Base-by-base conservation (phyloP, 2,797 vertebrate genomes). In the Sparidentex hasta region DNA sequence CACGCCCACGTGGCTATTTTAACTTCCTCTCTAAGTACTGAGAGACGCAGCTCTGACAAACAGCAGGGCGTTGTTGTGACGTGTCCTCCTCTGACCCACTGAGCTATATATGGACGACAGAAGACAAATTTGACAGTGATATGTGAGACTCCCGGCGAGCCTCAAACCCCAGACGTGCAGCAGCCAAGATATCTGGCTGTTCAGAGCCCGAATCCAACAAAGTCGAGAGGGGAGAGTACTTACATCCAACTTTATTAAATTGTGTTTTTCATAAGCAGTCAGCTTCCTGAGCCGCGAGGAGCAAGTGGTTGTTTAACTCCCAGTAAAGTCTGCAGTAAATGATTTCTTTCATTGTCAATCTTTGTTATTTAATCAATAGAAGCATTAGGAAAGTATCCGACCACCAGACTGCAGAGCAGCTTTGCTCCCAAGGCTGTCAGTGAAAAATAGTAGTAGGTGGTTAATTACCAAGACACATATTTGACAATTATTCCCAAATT, bases 21-120 rank as follows among this genome's bases (percentile, higher is more conserved):
- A 75, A 51, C 58, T 55, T 71, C 21, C 46, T 33, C 50, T 16
- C 33, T 17, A 54, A 71, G 12, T 56, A 27, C 44, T 38, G 41
- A 78, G 56, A 63, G 14, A 14, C 25, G 16, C 41, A 16, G 62
- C 46, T 27, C 29, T 68, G 61, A 58, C 50, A 75, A 70, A 64
- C 75, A 69, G 61, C 61, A 8, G 25, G 20, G 0, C 9, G 5
- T 18, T 72, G 54, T 57, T 75, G 66, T 72, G 76, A 71, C n/a
- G 55, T 76, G 70, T 64, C 74, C 54, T 71, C 58, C 44, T 33
- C 11, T n/a, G 64, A 80, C 72, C 57, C 52, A 7, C 14, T 25
- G 18, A 72, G 82, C 66, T 84, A 70, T 75, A 64, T 59, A 69
- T 76, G 67, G 29, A 76, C 68, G 57, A 71, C 16, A 3, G 47